Base-by-base conservation (phyloP, 2,888 invertebrate species). In the Syrista parreyssii region DNA sequence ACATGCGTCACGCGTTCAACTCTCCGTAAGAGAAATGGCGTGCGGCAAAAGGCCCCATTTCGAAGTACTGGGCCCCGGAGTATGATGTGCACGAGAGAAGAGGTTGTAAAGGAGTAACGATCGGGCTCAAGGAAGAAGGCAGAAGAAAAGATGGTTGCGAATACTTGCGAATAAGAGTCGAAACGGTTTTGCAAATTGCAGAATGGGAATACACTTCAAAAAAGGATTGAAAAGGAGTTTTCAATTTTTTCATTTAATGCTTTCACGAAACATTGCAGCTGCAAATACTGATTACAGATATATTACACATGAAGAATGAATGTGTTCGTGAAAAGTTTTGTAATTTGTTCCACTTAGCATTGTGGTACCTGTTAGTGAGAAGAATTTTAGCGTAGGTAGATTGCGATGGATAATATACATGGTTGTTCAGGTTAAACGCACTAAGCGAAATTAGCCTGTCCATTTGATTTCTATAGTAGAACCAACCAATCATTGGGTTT, bases 1-100 rank as follows among this genome's bases (percentile, higher is more conserved):
- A 82, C 83, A 83, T 83, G 84, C 82, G 82, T 85, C 85, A 84
- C 82, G 81, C 77, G 78, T 78, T 79, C 74, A 80, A 73, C 78
- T 79, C 55, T 34, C 36, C 55, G n/a, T 55, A 69, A 69, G 36
- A 36, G 74, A n/a, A 72, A 75, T 79, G 79, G 76, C 78, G 78
- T 76, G 78, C 75, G 77, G 74, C 68, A 55, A 35, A 40, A 73
- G 74, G 74, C 55, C 55, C 72, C 73, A 77, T 77, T 77, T 69
- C 36, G 73, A 74, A 73, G 55, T 55, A 55, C 55, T 55, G 55
- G 55, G 76, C 73, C 68, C 73, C 55, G 75, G 34, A 77, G 73
- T 75, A 31, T 15, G 68, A 23, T 76, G 68, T 75, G 68, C 31
- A 69, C 69, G 34, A 75, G 40, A 77, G n/a, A n/a, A 76, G 75